These are phyloP conservation scores for Ailurus styani DNA, from an alignment of 2,113 vertebrate genomes.

Conservation along the genomic window DNA sequence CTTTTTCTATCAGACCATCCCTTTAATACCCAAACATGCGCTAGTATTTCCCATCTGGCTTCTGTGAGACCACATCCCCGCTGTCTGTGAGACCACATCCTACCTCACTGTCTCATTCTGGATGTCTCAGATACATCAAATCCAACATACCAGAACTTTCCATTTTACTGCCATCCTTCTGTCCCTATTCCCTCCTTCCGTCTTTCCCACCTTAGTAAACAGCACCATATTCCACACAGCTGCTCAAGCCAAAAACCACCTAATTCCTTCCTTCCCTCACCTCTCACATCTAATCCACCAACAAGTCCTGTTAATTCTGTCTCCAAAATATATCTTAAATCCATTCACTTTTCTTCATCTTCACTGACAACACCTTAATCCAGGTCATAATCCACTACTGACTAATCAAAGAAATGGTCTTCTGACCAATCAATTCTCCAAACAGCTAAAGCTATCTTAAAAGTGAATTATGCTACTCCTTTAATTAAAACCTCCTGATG, in stretches of 20 bases:
- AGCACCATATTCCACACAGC: background rate
- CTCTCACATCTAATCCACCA: background rate
- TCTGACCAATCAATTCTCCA: background rate
- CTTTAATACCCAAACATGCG: background rate
- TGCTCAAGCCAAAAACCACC: background rate
- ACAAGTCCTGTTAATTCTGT: background rate
- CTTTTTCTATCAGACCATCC: background rate
- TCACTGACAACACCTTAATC: background rate
- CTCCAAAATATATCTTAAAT: background rate
- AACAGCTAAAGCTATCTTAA: background rate
- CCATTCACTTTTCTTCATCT: background rate
- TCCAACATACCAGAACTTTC: background rate
- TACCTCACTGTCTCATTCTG: background rate
- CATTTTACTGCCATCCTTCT: background rate
- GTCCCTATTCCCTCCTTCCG: background rate
- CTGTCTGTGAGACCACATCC: background rate
- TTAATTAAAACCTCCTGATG: background rate
- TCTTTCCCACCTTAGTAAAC: background rate
- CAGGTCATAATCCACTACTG: background rate
- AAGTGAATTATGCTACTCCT: background rate
- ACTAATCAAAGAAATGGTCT: background rate
- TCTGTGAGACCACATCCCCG: background rate
- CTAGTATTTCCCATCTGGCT: background rate
- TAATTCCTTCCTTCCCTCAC: background rate
- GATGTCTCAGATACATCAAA: background rate